phyloP scores from a whole-genome alignment of 1,140 invertebrate genomes.

The Wasmannia auropunctata region DNA sequence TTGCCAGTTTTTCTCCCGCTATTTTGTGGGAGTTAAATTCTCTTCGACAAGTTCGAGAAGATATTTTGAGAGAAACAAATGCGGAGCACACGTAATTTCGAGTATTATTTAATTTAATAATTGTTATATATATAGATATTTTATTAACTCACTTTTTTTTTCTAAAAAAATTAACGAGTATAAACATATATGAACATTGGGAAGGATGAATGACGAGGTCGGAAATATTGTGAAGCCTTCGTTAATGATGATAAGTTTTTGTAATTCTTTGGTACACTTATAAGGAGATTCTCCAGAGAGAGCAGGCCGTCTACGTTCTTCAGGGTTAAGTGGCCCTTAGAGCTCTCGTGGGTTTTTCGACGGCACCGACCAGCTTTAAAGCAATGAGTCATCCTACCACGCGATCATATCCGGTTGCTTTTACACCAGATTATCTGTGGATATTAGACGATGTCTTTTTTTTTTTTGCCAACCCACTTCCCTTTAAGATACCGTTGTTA shows the following conservation, averaged over 20 bases:
- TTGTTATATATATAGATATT: neutral
- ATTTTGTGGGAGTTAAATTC: neutral
- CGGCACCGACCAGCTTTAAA: constrained; percentile 25
- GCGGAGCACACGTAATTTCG: neutral
- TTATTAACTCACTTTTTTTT: neutral
- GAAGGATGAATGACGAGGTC: neutral
- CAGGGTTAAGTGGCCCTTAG: constrained; percentile 26
- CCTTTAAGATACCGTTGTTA: neutral
- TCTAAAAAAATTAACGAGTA: neutral
- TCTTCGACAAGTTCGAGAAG: neutral
- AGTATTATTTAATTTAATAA: neutral
- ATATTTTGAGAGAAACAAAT: neutral
- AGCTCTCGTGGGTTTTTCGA: constrained; percentile 30
- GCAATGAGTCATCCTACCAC: constrained; percentile 38
- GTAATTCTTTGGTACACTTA: neutral
- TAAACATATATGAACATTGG: neutral
- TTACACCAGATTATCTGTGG: neutral
- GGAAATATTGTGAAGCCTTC: neutral
- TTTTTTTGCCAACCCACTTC: constrained; percentile 1
- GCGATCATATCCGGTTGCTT: constrained; percentile 34
- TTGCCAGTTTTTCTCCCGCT: neutral
- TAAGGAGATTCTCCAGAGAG: neutral
- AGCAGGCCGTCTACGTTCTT: neutral
- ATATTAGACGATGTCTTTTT: constrained; percentile 10
- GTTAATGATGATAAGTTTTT: neutral